Conservation (phyloP, 2,888 invertebrate species). For the Phorcus lineatus region DNA sequence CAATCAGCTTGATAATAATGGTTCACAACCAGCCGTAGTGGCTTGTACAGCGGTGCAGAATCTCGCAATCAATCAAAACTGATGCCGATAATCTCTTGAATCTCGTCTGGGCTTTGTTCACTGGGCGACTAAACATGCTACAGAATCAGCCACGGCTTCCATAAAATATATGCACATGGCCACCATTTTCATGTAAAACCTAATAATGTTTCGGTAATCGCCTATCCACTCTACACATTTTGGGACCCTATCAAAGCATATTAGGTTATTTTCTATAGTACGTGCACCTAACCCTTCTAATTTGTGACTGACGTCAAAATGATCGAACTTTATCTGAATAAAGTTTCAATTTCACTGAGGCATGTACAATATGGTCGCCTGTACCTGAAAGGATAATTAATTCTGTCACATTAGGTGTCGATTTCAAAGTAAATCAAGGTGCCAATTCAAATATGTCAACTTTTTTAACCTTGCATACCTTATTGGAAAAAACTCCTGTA, state of each 20-base stretch:
- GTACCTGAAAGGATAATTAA: no score
- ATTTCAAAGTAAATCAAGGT: no score
- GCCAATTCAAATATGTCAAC: no score
- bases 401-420: no score
- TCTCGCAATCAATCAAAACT: constrained; percentile 6
- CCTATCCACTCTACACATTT: neutral
- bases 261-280: neutral
- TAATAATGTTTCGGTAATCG: constrained; percentile 9
- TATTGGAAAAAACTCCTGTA: no score
- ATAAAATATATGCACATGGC: constrained; percentile 15
- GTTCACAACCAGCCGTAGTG: neutral
- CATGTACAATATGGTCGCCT: no score
- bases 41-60: neutral
- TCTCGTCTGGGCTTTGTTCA: neutral
- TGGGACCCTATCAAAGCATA: constrained; percentile 10
- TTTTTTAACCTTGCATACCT: no score
- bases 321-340: neutral
- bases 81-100: neutral
- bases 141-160: neutral
- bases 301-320: neutral
- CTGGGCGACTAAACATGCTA: neutral
- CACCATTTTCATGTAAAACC: neutral
- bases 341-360: no score
- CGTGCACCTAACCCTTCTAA: neutral
- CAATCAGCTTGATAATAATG: constrained; percentile 3